Base-by-base conservation (phyloP, 2,888 invertebrate genomes). In the Morpho deidamia region DNA sequence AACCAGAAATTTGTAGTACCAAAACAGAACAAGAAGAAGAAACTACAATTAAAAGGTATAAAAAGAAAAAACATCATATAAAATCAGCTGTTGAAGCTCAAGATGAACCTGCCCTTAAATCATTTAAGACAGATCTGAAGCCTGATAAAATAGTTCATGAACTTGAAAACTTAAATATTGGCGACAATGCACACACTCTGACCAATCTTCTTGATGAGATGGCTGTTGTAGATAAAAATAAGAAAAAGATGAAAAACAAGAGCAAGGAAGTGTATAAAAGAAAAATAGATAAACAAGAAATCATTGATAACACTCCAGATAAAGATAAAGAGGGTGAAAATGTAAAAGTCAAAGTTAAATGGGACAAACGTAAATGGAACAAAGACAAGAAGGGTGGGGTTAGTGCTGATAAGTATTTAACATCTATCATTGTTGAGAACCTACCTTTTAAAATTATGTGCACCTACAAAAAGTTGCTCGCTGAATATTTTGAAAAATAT, bases 321-420 rank as follows among this genome's bases (percentile, higher is more conserved):
- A 59, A 56, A 41, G 69, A 64, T 23, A 62, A 60, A 32, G 62
- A 67, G 10, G 48, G 47, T 45, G 73, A 68, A 41, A 76, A 75
- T 53, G 72, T 61, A 0, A 74, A 75, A 61, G 79, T 79, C 55
- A 83, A 79, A 53, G 66, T 76, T 0, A 84, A 81, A 67, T 85
- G 86, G 88, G 74, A 70, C 43, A 83, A 77, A 52, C 71, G 81
- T 7, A 84, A 78, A 52, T 87, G 84, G 86, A 85, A 87, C 55
- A 87, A 84, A 56, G 82, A 78, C 35, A 76, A 67, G 44, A 81
- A 80, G 55, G 76, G 70, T 5, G 72, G 70, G 3, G 47, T 63
- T 2, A 67, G 61, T 12, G 67, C 65, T 4, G 66, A 69, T 0
- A 62, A 53, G 11, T 48, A 69, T 2, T 56, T 61, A 1, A 74